These are phyloP conservation scores for Sander lucioperca DNA, from an alignment of 2,113 vertebrate species.

Conservation along the genomic window DNA sequence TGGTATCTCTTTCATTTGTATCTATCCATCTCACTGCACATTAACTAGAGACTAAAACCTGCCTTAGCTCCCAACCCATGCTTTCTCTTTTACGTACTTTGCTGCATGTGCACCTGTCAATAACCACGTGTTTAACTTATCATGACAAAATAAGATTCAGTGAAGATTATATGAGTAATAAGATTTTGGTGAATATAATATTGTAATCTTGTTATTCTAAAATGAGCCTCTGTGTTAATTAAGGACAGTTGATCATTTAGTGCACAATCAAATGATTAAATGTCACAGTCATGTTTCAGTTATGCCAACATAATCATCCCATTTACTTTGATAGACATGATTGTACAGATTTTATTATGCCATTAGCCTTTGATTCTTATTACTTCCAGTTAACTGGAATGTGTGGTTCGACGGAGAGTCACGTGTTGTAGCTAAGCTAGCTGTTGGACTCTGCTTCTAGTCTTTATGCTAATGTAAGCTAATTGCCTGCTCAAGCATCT, in stretches of 20 bases:
- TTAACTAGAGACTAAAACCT: neutral
- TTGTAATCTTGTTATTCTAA: neutral
- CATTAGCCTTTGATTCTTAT: constrained; percentile 19
- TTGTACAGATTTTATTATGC: constrained; percentile 14
- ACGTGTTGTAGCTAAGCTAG: neutral
- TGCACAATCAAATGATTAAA: neutral
- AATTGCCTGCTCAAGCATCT: neutral
- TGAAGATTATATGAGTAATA: constrained; percentile 8
- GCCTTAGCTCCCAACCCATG: neutral
- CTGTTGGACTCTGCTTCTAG: neutral
- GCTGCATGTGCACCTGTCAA: neutral
- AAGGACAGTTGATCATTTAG: constrained; percentile 4
- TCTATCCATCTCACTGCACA: neutral
- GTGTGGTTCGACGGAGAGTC: neutral
- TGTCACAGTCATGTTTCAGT: constrained; percentile 31
- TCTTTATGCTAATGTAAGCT: neutral
- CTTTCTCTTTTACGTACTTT: neutral
- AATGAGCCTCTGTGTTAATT: neutral
- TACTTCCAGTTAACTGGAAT: constrained; percentile 15
- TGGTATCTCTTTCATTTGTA: too few species aligned
- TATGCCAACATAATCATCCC: constrained; percentile 2
- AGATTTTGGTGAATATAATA: neutral
- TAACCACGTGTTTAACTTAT: constrained; percentile 6
- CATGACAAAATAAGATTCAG: constrained; percentile 13
- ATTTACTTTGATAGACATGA: constrained; percentile 12